Base-by-base conservation (phyloP, 2,797 vertebrate species). In the Discoglossus pictus region DNA sequence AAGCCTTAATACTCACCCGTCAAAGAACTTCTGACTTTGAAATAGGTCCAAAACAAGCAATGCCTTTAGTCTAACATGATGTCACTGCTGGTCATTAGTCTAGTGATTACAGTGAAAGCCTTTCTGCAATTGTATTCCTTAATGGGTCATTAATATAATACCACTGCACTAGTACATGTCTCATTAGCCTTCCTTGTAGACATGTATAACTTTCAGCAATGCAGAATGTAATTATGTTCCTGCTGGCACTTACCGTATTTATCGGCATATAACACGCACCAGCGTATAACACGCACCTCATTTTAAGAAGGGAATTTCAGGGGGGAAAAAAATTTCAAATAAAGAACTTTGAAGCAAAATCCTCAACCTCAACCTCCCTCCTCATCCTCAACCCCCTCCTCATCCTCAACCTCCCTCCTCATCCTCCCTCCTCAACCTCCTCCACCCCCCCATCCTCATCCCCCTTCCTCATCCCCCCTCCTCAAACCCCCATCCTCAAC, bases 101-200 rank as follows among this genome's bases (percentile, higher is more conserved):
- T 24, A 77, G 82, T 86, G 87, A 89, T 89, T 87, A 87, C 83
- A 76, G 9, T 80, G 82, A 86, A 81, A 87, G 82, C 81, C 82
- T 84, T 84, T 65, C 77, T 79, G 82, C 80, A 66, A 80, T 82
- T 70, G 78, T 68, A 78, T 82, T 82, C 86, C 83, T 83, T 35
- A 73, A 83, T 79, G 84, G 83, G 85, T 84, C 85, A 81, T 87
- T 84, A 86, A 83, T 85, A 82, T 83, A 79, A 79, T 77, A 78
- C 80, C 73, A 68, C 84, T 73, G 63, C 82, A 75, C 80, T 81
- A 77, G 74, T 78, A 77, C 87, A 83, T 82, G 81, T 85, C 87
- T 89, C 84, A 83, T 89, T 85, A 83, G 82, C 88, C 80, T 88
- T 85, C 68, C 65, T 81, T 88, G 78, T 82, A 83, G 86, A 84